Evolutionary conservation across 2,113 vertebrate genomes (phyloP), one percentile per base, ranked within the genome.

Genomic region (Onychostruthus taczanowskii): DNA sequence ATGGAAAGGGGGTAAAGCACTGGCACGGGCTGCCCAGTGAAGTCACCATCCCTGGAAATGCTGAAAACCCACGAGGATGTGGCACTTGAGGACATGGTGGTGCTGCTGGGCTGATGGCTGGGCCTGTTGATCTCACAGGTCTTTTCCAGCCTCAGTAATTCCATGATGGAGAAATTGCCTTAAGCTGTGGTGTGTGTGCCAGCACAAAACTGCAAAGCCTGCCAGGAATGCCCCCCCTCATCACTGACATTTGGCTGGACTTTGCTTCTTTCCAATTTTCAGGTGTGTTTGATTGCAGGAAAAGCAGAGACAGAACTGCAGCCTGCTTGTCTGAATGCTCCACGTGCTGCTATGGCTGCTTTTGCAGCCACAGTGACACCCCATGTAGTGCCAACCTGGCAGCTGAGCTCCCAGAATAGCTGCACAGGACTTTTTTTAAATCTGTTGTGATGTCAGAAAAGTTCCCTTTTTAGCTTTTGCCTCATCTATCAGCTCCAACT

Each of bases 401-500:
- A 93, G 83, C 83, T 81, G 79, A 84, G 47, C 55, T 97, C 93
- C 95, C 95, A 81, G 93, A 94, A 96, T 90, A 94, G 91, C 91
- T 50, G 68, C 76, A 72, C 50, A 53, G 52, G 79, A 56, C 59
- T 92, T 90, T 84, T 86, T 55, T 0, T 0, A 86, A 83, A 91
- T 46, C 50, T 35, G n/a, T 63, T 92, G 52, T 97, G 94, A 93
- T 92, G 94, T 95, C 91, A 95, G 91, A 93, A 84, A 93, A 24
- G 11, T 93, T 94, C 94, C 76, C 22, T 78, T 96, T 96, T 96
- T 96, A 95, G 94, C 93, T 87, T 92, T 96, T 95, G 83, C 92
- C 93, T 96, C 95, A 95, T 97, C 86, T 93, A 63, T 92, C 76
- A 89, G 76, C 73, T 88, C 33, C 58, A 93, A 92, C 67, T 90